Evolutionary conservation across 2,888 invertebrate species (phyloP), one percentile per base, ranked within the genome.

Genomic region (Caenorhabditis sp.): DNA sequence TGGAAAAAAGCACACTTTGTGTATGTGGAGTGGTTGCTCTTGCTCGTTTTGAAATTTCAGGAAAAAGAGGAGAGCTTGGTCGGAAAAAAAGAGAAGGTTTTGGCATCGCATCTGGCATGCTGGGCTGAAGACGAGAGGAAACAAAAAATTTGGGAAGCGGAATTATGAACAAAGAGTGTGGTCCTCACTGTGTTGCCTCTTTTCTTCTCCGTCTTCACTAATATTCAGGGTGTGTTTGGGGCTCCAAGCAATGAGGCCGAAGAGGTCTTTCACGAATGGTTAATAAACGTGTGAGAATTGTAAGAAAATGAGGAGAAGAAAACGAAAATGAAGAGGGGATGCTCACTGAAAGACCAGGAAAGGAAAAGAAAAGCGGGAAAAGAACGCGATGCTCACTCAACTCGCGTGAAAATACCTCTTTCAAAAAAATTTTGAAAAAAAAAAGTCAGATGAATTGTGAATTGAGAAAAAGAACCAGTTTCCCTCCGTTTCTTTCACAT

Each of bases 91-190:
- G 47, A 18, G 55, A 64, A 72, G 35, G 71, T 28, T 56, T 56
- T 72, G 71, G 53, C 60, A 70, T 53, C 40, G 70, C 70, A 71
- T 71, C 61, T 62, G 62, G 70, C 70, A 61, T 71, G 61, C 70
- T 62, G 47, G 18, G 47, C 37, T 40, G 55, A 44, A 28, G 47
- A 64, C 55, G 47, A 47, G 47, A 47, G 47, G 47, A 72, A 62
- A 62, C 55, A 55, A 32, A 64, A 64, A 71, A 71, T 62, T 64
- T 55, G 71, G 62, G 35, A 40, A 40, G 28, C 20, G 35, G 56
- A 32, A 56, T 56, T 56, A 56, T 56, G 35, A 56, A 56, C 56
- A 56, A 56, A 56, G 56, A 56, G 56, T 32, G 28, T 56, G 55
- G 55, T n/a, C 55, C 55, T 13, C 28, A 5, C 2, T n/a, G n/a